Percentiles rank a stretch among this genome's conserved stretches.
These are phyloP conservation scores for Microctonus aethiopoides DNA, from an alignment of 2,888 invertebrate genomes.

Conservation along the genomic window DNA sequence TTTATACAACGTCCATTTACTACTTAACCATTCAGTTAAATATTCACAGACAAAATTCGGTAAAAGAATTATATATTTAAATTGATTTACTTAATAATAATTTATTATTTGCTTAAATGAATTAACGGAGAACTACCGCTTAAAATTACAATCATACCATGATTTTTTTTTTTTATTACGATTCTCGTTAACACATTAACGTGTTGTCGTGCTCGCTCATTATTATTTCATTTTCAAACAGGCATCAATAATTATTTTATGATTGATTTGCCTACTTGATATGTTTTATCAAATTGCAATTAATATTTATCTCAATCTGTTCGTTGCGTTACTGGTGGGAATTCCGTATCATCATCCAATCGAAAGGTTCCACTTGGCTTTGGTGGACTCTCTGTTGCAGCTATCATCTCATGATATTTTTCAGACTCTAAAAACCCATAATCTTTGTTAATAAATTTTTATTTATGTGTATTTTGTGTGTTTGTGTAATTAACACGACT, in stretches of 20 bases:
- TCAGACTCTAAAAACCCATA: slow-evolving; percentile 73
- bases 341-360: slow-evolving; percentile 84
- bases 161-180: slow-evolving; percentile 13
- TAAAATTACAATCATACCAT: slow-evolving; percentile 8
- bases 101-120: background rate
- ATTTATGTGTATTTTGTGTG: background rate
- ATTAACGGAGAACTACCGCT: background rate
- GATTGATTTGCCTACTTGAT: slow-evolving; percentile 43
- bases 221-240: background rate
- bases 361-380: slow-evolving; percentile 74
- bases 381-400: slow-evolving; percentile 77
- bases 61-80: background rate
- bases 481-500: background rate
- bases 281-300: slow-evolving; percentile 34
- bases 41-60: background rate
- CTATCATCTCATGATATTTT: slow-evolving; percentile 79
- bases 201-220: background rate
- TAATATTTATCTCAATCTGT: slow-evolving; percentile 66
- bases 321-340: slow-evolving; percentile 81
- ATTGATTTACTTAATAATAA: slow-evolving; percentile 19
- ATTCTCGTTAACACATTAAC: background rate
- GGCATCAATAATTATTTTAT: slow-evolving; percentile 20
- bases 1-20: background rate
- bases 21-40: background rate
- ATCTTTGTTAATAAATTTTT: slow-evolving; percentile 17